Base-by-base conservation (phyloP, 53 echinoderm and acorn worm genomes). In the Hippasteria phrygiana region DNA sequence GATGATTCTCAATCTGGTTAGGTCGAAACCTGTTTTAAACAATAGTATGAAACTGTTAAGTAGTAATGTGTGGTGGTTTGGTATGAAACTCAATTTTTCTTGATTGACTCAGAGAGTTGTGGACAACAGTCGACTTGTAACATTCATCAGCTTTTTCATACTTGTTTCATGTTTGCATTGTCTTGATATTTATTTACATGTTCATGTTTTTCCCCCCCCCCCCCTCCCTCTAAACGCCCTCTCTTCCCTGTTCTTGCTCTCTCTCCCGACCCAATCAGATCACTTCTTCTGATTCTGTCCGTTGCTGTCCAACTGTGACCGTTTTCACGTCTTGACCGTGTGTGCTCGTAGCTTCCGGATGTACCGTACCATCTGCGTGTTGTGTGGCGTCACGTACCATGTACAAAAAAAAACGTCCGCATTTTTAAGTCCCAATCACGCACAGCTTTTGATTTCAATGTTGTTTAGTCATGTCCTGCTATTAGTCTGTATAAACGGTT, bases 231-330 rank as follows among this genome's bases (percentile, higher is more conserved):
- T 32, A 34, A 22, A 83, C 33, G 10, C 40, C 63, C n/a, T 50
- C 38, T 69, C 67, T 47, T 82, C 46, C 82, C 29, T 64, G 67
- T 83, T 59, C 83, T 83, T 50, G 18, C 73, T 43, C 73, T 73
- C 72, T 43, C 38, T 63, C 63, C 41, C 45, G 8, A 16, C 83
- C 65, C 67, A 51, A 85, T 85, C 85, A 85, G 85, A 85, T 85
- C 71, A 81, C 81, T 81, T 81, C 81, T 81, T 81, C 81, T 81
- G 81, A 81, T 71, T 85, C 85, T 85, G 85, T 85, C 85, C 71
- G 71, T 85, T 85, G 85, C 85, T 85, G 85, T 85, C 53, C 85
- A 85, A 69, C 46, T 85, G 85, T 85, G 32, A 85, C 64, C 85
- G 53, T 85, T 67, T 69, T 85, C 85, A 85, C 47, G 85, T 85